These are phyloP conservation scores for Rhingia rostrata DNA, from an alignment of 2,888 invertebrate species.

Conservation along the genomic window DNA sequence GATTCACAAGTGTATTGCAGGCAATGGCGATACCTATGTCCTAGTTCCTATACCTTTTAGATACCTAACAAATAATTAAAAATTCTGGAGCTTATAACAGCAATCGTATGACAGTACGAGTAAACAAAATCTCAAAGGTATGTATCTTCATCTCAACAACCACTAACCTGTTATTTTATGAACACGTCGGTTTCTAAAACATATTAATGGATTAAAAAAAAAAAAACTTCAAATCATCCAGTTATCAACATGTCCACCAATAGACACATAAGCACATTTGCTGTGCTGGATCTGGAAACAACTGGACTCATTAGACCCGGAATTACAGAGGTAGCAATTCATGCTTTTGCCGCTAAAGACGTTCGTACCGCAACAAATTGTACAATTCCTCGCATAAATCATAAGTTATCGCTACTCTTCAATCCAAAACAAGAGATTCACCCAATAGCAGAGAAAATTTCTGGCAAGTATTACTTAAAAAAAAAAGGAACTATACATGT, in stretches of 20 bases:
- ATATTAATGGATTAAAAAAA: too few relatives aligned
- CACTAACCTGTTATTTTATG: too few relatives aligned
- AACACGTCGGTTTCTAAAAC: too few relatives aligned
- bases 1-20: too few relatives aligned
- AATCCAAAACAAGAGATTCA: slow-evolving; percentile 85
- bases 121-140: too few relatives aligned
- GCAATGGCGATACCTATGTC: too few relatives aligned
- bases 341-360: slow-evolving; percentile 86
- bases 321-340: slow-evolving; percentile 89
- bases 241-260: not conserved
- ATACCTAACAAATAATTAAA: too few relatives aligned
- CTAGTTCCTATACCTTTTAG: too few relatives aligned
- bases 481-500: not conserved
- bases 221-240: too few relatives aligned
- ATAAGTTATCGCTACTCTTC: slow-evolving; percentile 89
- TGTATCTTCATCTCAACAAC: too few relatives aligned
- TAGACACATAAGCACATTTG: slow-evolving; percentile 84
- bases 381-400: slow-evolving; percentile 86
- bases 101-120: too few relatives aligned
- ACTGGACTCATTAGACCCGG: slow-evolving; percentile 86
- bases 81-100: too few relatives aligned
- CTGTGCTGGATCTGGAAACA: slow-evolving; percentile 89
- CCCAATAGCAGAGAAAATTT: slow-evolving; percentile 77
- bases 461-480: slow-evolving; percentile 83
- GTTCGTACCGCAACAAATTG: slow-evolving; percentile 80